Evolutionary conservation across 2,113 vertebrate species (phyloP).

Genomic region (Eptesicus fuscus): DNA sequence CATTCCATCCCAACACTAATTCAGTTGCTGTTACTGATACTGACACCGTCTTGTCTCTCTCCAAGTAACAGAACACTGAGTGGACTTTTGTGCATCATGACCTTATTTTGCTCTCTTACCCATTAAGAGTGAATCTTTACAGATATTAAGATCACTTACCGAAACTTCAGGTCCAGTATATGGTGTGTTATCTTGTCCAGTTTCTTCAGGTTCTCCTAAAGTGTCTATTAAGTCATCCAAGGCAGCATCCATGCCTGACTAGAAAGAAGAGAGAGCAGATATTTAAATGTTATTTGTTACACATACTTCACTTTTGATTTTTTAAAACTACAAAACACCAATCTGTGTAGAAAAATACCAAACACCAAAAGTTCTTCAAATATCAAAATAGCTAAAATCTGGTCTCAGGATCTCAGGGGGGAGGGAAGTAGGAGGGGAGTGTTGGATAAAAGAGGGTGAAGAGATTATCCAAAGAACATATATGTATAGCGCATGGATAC

Average conservation of each 20-base stretch:
- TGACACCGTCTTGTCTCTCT: neutral
- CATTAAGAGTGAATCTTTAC: neutral
- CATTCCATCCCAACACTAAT: neutral
- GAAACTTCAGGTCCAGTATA: constrained; percentile 79
- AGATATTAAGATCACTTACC: constrained; percentile 63
- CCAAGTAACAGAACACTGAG: neutral
- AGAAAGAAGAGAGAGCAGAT: constrained; percentile 40
- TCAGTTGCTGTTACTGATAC: neutral
- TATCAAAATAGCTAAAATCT: constrained; percentile 12
- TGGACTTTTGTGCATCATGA: neutral
- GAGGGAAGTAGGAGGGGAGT: too few species aligned
- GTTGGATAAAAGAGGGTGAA: neutral
- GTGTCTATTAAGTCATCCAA: constrained; percentile 82
- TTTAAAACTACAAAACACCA: neutral
- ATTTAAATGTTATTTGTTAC: neutral
- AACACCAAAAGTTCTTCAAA: neutral
- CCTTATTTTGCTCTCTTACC: neutral
- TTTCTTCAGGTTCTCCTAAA: constrained; percentile 76
- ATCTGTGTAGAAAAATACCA: neutral
- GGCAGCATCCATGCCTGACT: constrained; percentile 78
- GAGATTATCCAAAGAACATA: neutral
- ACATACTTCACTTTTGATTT: neutral
- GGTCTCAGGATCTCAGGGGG: neutral
- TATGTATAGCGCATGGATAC: neutral
- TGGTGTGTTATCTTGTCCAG: constrained; percentile 60